Base-by-base conservation (phyloP, 2,888 invertebrate genomes). In the Mythimna impura region DNA sequence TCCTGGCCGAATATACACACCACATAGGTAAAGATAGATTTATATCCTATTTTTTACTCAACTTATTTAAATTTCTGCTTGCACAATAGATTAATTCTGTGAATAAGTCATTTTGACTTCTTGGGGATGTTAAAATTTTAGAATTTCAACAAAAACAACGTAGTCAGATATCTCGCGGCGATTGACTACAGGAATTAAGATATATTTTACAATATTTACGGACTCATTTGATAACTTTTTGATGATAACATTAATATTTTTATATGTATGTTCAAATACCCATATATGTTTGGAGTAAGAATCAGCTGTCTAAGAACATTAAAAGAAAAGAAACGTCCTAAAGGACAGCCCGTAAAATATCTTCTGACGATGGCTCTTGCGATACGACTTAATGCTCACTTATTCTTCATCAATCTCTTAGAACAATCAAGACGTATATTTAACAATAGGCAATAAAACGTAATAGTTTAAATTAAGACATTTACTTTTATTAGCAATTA, bases 401-500 rank as follows among this genome's bases (percentile, higher is more conserved):
- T 25, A 14, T 22, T 43, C n/a, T 55, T 20, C 57, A 58, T 20
- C 30, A 58, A 12, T 36, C 25, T 36, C 10, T 20, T 17, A 60
- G 36, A 79, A 76, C 54, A 64, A 73, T 30, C 47, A 50, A 54
- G 30, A 40, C 40, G 40, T 8, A 34, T 20, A 62, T 34, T 22
- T n/a, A 76, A 78, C 81, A 78, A 78, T 69, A 61, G 77, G 40
- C 36, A 63, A 67, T 81, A 66, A 78, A 78, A 54, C 61, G 30
- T 74, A 73, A 76, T 63, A 64, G 64, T 68, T 68, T 36, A 66
- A 76, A 78, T 78, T 52, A 81, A 78, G 81, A 81, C 81, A 81
- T 71, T 79, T 71, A 79, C 47, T 82, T 80, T 77, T 54, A 82
- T 68, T 77, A 79, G 30, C 55, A n/a, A 83, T 71, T 79, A 70